Evolutionary conservation across 2,888 invertebrate genomes (phyloP).

Genomic region (Oxycera nigricornis): DNA sequence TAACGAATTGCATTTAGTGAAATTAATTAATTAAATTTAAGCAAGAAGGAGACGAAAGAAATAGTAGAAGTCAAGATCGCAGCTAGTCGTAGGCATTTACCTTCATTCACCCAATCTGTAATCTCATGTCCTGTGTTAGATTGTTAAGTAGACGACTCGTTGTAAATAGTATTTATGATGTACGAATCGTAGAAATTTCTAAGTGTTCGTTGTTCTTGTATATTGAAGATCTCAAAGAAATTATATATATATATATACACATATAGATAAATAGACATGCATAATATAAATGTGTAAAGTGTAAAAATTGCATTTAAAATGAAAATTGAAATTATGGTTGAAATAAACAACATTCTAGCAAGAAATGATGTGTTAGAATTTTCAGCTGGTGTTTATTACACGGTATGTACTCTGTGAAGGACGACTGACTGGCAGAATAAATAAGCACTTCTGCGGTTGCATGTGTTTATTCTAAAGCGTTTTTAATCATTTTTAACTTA

Average conservation of each 20-base stretch:
- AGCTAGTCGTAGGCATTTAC: constrained; percentile 26
- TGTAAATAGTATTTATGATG: constrained; percentile 37
- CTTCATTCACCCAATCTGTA: constrained; percentile 18
- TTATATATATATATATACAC: not conserved
- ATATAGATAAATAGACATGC: not conserved
- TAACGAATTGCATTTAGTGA: constrained; percentile 25
- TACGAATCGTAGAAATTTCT: constrained; percentile 28
- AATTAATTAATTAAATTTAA: not conserved
- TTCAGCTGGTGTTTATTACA: too few relatives aligned
- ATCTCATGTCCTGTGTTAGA: constrained; percentile 37
- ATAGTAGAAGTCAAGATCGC: not conserved
- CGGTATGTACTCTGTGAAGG: too few relatives aligned
- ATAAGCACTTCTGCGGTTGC: too few relatives aligned
- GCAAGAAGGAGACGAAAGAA: not conserved
- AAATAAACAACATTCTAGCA: constrained; percentile 32
- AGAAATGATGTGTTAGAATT: too few relatives aligned
- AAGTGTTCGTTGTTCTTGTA: constrained; percentile 41
- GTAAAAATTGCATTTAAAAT: constrained; percentile 26
- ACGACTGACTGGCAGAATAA: too few relatives aligned
- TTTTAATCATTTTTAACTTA: too few relatives aligned
- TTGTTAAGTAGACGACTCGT: constrained; percentile 15
- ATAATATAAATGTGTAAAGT: constrained; percentile 32
- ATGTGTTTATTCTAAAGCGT: too few relatives aligned
- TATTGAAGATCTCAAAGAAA: constrained; percentile 42
- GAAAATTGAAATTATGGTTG: constrained; percentile 29